These are phyloP conservation scores for Griposia aprilina DNA, from an alignment of 2,888 invertebrate genomes.

Conservation along the genomic window DNA sequence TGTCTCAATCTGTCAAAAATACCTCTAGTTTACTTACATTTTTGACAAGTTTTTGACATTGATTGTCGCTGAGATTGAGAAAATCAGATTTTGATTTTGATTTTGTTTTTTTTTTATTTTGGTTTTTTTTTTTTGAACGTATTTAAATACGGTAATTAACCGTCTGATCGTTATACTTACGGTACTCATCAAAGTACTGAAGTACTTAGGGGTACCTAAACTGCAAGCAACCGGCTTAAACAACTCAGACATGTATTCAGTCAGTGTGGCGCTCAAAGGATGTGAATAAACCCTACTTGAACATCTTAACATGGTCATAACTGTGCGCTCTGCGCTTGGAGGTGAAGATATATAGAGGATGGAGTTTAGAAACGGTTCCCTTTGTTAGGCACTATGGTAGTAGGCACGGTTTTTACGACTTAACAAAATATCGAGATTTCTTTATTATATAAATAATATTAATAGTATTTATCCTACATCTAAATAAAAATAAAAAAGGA, in stretches of 20 bases:
- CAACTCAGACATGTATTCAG: constrained; percentile 2
- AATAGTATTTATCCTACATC: no score
- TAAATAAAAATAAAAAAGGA: no score
- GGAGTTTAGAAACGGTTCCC: neutral
- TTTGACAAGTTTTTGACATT: neutral
- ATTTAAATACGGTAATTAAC: no score
- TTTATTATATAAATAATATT: no score
- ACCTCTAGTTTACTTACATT: neutral
- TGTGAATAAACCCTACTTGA: constrained; percentile 31
- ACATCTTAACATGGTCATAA: neutral
- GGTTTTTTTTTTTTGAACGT: neutral
- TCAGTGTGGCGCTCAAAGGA: constrained; percentile 7
- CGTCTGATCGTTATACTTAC: neutral
- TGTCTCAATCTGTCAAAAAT: neutral
- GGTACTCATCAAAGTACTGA: no score
- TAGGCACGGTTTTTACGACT: no score
- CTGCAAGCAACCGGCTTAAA: constrained; percentile 26
- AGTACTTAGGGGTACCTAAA: neutral
- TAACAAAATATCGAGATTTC: no score
- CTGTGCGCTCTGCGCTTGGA: neutral
- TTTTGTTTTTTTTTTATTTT: no score
- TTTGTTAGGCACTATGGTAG: neutral
- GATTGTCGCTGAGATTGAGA: neutral
- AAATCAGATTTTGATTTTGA: no score
- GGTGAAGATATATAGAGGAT: neutral